Conservation (phyloP, 2,797 vertebrate species). For the Aeoliscus strigatus region DNA sequence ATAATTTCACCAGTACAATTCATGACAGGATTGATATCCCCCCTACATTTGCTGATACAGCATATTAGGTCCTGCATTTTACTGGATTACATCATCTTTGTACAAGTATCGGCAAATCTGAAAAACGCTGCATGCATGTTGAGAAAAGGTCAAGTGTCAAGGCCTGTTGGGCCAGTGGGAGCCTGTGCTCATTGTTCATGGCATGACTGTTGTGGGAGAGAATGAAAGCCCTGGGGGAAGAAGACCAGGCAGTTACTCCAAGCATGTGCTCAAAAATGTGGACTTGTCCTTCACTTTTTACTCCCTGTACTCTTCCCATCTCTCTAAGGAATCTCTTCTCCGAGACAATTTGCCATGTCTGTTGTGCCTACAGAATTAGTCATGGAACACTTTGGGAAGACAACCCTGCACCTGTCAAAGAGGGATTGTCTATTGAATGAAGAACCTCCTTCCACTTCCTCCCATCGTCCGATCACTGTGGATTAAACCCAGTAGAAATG, state of each 20-base stretch:
- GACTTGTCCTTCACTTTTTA: conserved; percentile 32
- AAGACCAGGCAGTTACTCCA: conserved; percentile 45
- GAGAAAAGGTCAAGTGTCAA: conserved; percentile 11
- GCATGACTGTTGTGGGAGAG: conserved; percentile 49
- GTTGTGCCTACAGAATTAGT: conserved; percentile 37
- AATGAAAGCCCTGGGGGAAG: conserved; percentile 57
- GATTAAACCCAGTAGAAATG: conserved; percentile 47
- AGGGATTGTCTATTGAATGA: conserved; percentile 55
- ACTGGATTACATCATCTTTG: conserved; percentile 9
- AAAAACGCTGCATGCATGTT: conserved; percentile 10
- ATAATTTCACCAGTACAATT: too few relatives aligned
- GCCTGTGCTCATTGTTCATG: conserved; percentile 45
- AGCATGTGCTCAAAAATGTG: conserved; percentile 55
- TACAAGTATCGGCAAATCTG: conserved; percentile 9
- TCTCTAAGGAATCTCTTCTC: conserved; percentile 15
- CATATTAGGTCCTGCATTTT: too few relatives aligned
- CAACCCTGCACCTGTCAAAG: conserved; percentile 47
- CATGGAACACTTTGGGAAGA: conserved; percentile 45
- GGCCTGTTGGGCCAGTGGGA: conserved; percentile 38
- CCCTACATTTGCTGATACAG: too few relatives aligned
- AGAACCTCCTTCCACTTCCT: conserved; percentile 50
- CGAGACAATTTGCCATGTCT: conserved; percentile 20
- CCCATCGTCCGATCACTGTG: conserved; percentile 36
- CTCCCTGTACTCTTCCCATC: conserved; percentile 11
- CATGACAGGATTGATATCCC: too few relatives aligned